Conservation (phyloP, 2,888 invertebrate species). For the Gortyna flavago region DNA sequence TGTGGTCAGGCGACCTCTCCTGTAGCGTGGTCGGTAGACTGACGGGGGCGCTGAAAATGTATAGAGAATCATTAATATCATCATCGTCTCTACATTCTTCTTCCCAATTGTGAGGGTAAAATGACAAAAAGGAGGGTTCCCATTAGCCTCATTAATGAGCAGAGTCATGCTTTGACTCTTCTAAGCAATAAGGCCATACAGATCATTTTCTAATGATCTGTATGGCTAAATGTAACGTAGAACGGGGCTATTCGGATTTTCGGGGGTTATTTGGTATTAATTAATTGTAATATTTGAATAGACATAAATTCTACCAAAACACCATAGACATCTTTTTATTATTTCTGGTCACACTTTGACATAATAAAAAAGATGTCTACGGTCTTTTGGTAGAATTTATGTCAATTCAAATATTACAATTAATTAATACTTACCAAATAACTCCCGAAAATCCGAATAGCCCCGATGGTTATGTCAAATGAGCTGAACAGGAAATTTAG, state of each 20-base stretch:
- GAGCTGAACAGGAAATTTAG: background rate
- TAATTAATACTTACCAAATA: too few species aligned
- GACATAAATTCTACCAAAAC: too few species aligned
- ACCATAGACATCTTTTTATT: too few species aligned
- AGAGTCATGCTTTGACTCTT: background rate
- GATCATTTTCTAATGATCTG: background rate
- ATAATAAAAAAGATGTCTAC: too few species aligned
- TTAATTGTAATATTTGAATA: too few species aligned
- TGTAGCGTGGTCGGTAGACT: background rate
- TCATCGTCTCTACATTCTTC: background rate
- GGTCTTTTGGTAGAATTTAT: too few species aligned
- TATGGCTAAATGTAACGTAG: background rate
- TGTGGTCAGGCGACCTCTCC: constrained; percentile 13
- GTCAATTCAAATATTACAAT: too few species aligned
- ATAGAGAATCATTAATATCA: background rate
- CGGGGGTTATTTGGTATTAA: too few species aligned
- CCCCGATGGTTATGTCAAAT: background rate
- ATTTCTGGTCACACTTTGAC: too few species aligned
- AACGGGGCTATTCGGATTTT: too few species aligned
- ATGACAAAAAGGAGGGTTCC: background rate
- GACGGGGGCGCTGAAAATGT: background rate
- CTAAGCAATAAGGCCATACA: background rate
- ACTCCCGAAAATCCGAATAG: too few species aligned
- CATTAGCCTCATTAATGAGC: background rate
- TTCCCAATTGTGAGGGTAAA: background rate